These are phyloP conservation scores for Chloebia gouldiae DNA, from an alignment of 2,113 vertebrate genomes.

Conservation along the genomic window DNA sequence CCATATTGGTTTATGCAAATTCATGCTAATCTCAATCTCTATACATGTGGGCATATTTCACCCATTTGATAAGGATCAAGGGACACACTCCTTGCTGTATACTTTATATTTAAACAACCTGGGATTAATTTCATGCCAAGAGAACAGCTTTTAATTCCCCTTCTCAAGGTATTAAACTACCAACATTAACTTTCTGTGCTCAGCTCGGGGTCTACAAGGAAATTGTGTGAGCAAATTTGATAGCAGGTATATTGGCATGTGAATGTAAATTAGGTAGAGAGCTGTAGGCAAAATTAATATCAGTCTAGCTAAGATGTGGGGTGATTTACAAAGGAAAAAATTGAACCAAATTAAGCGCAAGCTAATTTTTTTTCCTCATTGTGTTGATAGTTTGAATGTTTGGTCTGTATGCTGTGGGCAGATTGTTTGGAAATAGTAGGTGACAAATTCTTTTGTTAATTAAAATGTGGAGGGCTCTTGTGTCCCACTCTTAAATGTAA, in stretches of 20 bases:
- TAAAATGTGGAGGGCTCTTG: not conserved
- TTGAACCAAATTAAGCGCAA: not conserved
- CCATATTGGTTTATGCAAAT: not conserved
- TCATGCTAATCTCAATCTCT: not conserved
- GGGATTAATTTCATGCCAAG: conserved; percentile 32
- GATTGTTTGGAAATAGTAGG: conserved; percentile 2
- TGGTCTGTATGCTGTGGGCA: not conserved
- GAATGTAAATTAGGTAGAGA: conserved; percentile 35
- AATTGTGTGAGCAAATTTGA: conserved; percentile 49
- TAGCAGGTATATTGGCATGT: conserved; percentile 12
- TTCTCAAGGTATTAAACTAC: conserved; percentile 18
- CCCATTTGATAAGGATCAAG: not conserved
- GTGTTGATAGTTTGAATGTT: not conserved
- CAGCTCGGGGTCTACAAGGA: conserved; percentile 33
- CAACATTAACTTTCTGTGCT: conserved; percentile 40
- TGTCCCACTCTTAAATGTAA: not conserved
- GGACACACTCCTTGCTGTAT: not conserved
- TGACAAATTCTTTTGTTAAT: not conserved
- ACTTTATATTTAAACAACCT: conserved; percentile 34
- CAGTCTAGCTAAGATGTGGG: not conserved
- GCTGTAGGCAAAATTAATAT: not conserved
- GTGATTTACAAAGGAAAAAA: conserved; percentile 2
- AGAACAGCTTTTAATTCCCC: conserved; percentile 34
- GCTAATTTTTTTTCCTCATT: not conserved
- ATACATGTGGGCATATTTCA: not conserved